phyloP scores from a whole-genome alignment of 2,113 vertebrate genomes.

The Anolis carolinensis region DNA sequence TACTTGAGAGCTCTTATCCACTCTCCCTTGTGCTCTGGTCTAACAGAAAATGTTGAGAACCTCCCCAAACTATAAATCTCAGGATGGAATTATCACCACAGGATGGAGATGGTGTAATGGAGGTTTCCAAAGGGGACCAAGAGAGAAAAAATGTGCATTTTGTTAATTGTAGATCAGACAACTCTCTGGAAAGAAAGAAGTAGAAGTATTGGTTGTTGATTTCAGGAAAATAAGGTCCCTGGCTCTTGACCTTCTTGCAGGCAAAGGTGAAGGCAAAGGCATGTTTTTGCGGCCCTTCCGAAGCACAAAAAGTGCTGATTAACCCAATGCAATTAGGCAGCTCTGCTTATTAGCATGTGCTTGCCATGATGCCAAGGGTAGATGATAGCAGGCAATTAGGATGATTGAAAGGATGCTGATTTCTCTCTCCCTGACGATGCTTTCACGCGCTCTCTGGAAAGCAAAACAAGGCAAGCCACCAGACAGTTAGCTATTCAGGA shows the following conservation, averaged over 20 bases:
- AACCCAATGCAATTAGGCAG: not conserved
- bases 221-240: conserved; percentile 19
- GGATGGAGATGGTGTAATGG: too few relatives aligned
- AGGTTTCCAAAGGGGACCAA: not conserved
- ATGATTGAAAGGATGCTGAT: not conserved
- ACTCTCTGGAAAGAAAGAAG: not conserved
- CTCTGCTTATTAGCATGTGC: not conserved
- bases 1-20: too few relatives aligned
- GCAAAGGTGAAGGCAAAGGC: not conserved
- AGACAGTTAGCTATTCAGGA: not conserved
- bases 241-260: conserved; percentile 41
- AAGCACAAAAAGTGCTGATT: not conserved
- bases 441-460: not conserved
- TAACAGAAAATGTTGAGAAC: too few relatives aligned
- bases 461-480: not conserved
- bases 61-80: too few relatives aligned
- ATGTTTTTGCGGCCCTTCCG: accelerated
- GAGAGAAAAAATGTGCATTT: accelerated
- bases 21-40: too few relatives aligned
- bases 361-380: not conserved
- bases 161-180: conserved; percentile 28
- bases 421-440: accelerated
- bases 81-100: too few relatives aligned
- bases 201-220: conserved; percentile 24
- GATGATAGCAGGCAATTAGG: not conserved